phyloP scores from a whole-genome alignment of 2,888 invertebrate species.

The Branchipolynoe longqiensis region DNA sequence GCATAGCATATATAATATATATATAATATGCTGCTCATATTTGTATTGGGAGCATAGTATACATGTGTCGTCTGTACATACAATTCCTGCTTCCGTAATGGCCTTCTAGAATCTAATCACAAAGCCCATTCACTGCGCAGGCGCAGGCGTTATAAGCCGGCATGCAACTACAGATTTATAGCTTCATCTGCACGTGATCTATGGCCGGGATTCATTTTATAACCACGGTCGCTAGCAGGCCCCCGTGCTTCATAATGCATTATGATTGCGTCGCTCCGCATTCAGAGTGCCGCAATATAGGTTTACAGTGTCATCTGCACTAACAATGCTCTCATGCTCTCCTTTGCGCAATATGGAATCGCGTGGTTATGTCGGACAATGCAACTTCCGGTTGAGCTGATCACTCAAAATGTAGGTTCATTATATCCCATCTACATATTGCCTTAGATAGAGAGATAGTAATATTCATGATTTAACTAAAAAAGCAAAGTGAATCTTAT shows the following conservation, averaged over 20 bases:
- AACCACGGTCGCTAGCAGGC: slow-evolving; percentile 20
- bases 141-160: background rate
- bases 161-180: slow-evolving; percentile 16
- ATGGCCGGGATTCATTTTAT: slow-evolving; percentile 12
- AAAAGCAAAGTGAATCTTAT: too few relatives aligned
- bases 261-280: background rate
- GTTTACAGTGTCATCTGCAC: background rate
- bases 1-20: too few relatives aligned
- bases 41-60: too few relatives aligned
- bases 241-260: slow-evolving; percentile 1
- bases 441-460: too few relatives aligned
- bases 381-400: too few relatives aligned
- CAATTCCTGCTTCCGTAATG: background rate
- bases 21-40: background rate
- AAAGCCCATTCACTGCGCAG: slow-evolving; percentile 8
- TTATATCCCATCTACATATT: too few relatives aligned
- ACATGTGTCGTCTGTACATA: background rate
- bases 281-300: background rate
- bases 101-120: too few relatives aligned
- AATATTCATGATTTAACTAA: too few relatives aligned
- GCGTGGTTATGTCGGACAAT: too few relatives aligned
- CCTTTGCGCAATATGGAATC: too few relatives aligned
- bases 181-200: background rate
- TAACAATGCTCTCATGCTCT: too few relatives aligned
- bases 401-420: too few relatives aligned